phyloP scores from a whole-genome alignment of 2,113 vertebrate genomes.

The Scophthalmus maximus region DNA sequence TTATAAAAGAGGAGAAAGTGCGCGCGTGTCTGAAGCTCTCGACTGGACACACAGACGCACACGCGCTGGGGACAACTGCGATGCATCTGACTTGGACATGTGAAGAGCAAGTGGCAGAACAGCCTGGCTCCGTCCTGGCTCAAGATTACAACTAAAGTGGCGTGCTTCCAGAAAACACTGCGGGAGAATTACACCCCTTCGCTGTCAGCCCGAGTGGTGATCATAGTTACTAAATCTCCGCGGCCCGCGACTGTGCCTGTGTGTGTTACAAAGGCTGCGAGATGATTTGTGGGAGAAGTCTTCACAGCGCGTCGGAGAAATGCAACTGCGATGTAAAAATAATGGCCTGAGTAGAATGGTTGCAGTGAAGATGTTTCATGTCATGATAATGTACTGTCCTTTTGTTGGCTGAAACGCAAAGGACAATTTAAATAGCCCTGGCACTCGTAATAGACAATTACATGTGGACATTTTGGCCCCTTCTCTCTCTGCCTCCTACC shows the following conservation, averaged over 20 bases:
- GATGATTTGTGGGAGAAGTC: slow-evolving; percentile 46
- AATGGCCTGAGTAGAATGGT: slow-evolving; percentile 24
- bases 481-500: background rate
- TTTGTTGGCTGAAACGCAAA: slow-evolving; percentile 24
- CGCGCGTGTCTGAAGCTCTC: too few species aligned
- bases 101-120: slow-evolving; percentile 35
- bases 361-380: slow-evolving; percentile 19
- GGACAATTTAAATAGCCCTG: slow-evolving; percentile 6
- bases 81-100: slow-evolving; percentile 1
- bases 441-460: slow-evolving; percentile 14
- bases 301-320: slow-evolving; percentile 38
- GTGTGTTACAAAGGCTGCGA: background rate
- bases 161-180: slow-evolving; percentile 56
- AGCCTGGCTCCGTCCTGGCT: slow-evolving; percentile 28
- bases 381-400: slow-evolving; percentile 16
- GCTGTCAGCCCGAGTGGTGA: slow-evolving; percentile 47
- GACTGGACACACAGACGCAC: background rate
- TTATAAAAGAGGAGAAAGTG: too few species aligned
- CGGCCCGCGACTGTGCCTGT: slow-evolving; percentile 31
- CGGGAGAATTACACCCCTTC: slow-evolving; percentile 36
- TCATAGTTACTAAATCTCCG: slow-evolving; percentile 50
- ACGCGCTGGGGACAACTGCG: slow-evolving; percentile 20
- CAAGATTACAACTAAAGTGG: slow-evolving; percentile 45
- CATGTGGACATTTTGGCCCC: background rate
- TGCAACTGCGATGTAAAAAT: slow-evolving; percentile 11